phyloP scores from a whole-genome alignment of 2,797 vertebrate genomes.

The Sciurus carolinensis region DNA sequence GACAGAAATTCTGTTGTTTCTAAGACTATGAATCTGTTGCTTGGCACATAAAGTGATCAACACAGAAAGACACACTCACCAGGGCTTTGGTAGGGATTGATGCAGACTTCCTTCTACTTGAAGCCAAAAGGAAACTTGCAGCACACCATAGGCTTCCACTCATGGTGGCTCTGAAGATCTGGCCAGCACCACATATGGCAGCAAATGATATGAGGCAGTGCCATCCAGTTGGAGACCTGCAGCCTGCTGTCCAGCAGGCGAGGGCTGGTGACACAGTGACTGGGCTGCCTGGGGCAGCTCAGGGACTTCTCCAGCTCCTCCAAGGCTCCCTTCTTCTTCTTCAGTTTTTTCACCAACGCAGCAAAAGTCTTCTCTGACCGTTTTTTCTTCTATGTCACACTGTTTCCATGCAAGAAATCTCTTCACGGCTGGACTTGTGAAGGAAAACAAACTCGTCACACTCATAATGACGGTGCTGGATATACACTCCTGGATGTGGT shows the following conservation, averaged over 20 bases:
- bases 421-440: constrained; percentile 98
- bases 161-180: constrained; percentile 93
- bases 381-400: constrained; percentile 98
- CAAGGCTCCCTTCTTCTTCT: constrained; percentile 98
- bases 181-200: too few species aligned
- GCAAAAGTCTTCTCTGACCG: constrained; percentile 98
- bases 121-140: constrained; percentile 98
- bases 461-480: too few species aligned
- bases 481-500: too few species aligned
- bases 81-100: constrained; percentile 99
- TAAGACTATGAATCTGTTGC: too few species aligned
- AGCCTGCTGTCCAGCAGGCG: too few species aligned
- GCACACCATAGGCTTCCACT: constrained; percentile 98
- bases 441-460: constrained; percentile 83
- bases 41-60: too few species aligned
- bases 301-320: constrained; percentile 96
- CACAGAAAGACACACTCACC: constrained; percentile 88
- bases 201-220: too few species aligned
- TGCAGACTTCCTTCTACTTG: constrained; percentile 99
- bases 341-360: constrained; percentile 96
- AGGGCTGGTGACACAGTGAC: too few species aligned
- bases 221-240: too few species aligned
- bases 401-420: constrained; percentile 98
- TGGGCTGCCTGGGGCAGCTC: constrained; percentile 94
- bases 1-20: too few species aligned